A percentile compares a stretch with the other conserved stretches of the same genome.
Evolutionary conservation across 2,888 invertebrate species (phyloP).

Genomic region (Urechis unicinctus): DNA sequence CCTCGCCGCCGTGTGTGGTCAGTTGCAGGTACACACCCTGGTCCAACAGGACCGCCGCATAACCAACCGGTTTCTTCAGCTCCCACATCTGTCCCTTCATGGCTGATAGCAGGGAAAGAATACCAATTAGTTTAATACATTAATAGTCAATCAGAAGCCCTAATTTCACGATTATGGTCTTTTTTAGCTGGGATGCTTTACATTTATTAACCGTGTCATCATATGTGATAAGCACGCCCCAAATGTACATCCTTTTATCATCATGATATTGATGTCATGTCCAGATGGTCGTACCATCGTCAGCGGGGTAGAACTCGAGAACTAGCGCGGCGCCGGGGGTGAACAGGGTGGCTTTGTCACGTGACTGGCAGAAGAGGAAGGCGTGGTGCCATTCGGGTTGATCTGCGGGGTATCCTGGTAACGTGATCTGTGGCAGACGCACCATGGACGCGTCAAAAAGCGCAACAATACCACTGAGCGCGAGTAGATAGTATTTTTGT

Average conservation of each 20-base stretch:
- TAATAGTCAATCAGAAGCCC: background rate
- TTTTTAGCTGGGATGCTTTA: background rate
- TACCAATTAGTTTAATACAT: background rate
- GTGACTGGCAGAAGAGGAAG: conserved; percentile 35
- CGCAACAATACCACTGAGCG: too few relatives aligned
- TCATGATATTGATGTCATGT: too few relatives aligned
- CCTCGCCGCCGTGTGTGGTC: conserved; percentile 23
- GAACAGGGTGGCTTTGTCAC: conserved; percentile 42
- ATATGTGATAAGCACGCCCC: too few relatives aligned
- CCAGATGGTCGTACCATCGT: too few relatives aligned
- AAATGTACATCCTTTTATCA: too few relatives aligned
- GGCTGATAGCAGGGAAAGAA: conserved; percentile 20
- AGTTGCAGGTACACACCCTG: conserved; percentile 35
- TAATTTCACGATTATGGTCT: background rate
- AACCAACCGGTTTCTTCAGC: conserved; percentile 36
- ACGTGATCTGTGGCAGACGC: conserved; percentile 35
- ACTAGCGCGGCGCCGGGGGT: conserved; percentile 43
- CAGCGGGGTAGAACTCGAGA: conserved; percentile 42
- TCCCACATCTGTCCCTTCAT: conserved; percentile 42
- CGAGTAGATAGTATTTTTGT: too few relatives aligned
- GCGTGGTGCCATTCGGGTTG: conserved; percentile 43
- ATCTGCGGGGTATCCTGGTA: conserved; percentile 36
- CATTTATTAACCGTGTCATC: too few relatives aligned
- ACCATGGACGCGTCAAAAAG: too few relatives aligned
- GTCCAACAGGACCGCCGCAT: conserved; percentile 34